These are phyloP conservation scores for Meghimatium bilineatum DNA, from an alignment of 2,888 invertebrate species.

Conservation along the genomic window DNA sequence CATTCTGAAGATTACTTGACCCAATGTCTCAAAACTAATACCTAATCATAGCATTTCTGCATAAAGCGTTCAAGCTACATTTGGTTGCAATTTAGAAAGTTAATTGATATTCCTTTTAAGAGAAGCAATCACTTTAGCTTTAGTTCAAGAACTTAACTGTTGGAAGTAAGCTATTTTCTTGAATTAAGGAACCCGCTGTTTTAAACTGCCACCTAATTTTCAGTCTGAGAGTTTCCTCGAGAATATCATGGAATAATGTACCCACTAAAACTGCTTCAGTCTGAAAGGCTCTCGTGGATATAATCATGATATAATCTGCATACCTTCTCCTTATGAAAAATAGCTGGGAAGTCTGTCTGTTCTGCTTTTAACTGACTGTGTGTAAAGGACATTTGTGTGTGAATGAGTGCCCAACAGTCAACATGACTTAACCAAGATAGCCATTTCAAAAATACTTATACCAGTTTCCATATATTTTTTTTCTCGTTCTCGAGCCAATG, in stretches of 20 bases:
- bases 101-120: slow-evolving; percentile 12
- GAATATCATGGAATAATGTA: background rate
- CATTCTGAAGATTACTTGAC: slow-evolving; percentile 21
- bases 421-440: no score
- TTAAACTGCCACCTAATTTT: background rate
- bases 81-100: slow-evolving; percentile 13
- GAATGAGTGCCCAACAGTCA: no score
- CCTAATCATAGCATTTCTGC: background rate
- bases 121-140: background rate
- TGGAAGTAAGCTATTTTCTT: background rate
- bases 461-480: no score
- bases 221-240: background rate
- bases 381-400: no score
- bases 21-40: background rate
- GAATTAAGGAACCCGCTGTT: slow-evolving; percentile 15
- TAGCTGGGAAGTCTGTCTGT: no score
- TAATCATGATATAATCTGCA: no score
- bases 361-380: no score
- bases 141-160: slow-evolving; percentile 18
- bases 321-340: no score
- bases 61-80: slow-evolving; percentile 1
- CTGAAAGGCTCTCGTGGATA: background rate
- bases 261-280: background rate
- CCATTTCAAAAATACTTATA: no score
- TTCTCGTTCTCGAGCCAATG: no score